These are phyloP conservation scores for Lateolabrax maculatus DNA, from an alignment of 2,797 vertebrate species.

Conservation along the genomic window DNA sequence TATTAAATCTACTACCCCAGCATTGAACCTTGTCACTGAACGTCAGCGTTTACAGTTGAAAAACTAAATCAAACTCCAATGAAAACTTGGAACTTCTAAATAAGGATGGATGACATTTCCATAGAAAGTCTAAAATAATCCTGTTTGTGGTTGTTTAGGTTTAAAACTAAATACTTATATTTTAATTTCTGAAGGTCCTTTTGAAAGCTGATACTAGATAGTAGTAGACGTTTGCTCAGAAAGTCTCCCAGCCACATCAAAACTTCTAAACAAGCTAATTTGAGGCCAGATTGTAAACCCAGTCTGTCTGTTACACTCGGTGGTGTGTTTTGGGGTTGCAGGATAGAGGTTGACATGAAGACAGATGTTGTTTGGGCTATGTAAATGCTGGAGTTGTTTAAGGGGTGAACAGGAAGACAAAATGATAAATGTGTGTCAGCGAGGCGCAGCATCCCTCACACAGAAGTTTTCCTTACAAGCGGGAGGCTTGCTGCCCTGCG, in stretches of 20 bases:
- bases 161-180: conserved; percentile 35
- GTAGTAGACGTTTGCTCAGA: conserved; percentile 37
- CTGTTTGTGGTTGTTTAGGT: conserved; percentile 20
- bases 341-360: conserved; percentile 62
- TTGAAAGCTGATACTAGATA: conserved; percentile 55
- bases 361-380: conserved; percentile 73
- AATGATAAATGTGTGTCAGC: conserved; percentile 73
- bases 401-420: conserved; percentile 61
- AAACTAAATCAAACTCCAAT: conserved; percentile 27
- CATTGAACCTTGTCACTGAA: conserved; percentile 22
- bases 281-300: conserved; percentile 45
- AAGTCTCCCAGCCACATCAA: conserved; percentile 52
- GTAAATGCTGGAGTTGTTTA: conserved; percentile 73
- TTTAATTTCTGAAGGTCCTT: conserved; percentile 36
- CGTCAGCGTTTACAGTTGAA: conserved; percentile 22
- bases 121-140: conserved; percentile 4
- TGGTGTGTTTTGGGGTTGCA: conserved; percentile 37
- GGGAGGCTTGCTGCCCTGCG: conserved; percentile 25
- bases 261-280: conserved; percentile 61
- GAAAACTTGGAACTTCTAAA: background rate
- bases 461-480: conserved; percentile 37
- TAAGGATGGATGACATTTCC: conserved; percentile 13
- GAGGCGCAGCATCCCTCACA: conserved; percentile 46
- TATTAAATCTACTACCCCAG: conserved; percentile 49
- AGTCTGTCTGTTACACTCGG: conserved; percentile 20